These are phyloP conservation scores for Aphis craccivora DNA, from an alignment of 1,140 invertebrate species.

Conservation along the genomic window DNA sequence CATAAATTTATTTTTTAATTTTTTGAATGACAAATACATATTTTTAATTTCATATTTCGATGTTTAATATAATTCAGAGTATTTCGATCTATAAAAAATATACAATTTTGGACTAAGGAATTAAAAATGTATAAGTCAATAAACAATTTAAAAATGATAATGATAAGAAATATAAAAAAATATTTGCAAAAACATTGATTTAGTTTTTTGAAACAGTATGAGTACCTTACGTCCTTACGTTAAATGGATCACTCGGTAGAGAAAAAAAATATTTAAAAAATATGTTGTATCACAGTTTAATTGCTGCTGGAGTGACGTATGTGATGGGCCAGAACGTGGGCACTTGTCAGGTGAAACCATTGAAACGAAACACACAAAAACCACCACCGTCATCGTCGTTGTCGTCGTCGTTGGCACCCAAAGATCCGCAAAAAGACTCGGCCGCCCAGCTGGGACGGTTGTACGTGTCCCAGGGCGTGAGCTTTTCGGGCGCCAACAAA, in stretches of 20 bases:
- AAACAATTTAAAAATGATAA: neutral
- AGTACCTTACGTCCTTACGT: neutral
- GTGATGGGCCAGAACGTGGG: conserved; percentile 72
- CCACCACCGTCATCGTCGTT: conserved; percentile 57
- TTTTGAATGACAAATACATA: too few species aligned
- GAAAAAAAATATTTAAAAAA: neutral
- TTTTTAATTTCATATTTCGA: too few species aligned
- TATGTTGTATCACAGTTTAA: conserved; percentile 64
- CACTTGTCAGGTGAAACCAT: conserved; percentile 62
- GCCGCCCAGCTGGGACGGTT: conserved; percentile 1
- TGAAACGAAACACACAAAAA: conserved; percentile 58
- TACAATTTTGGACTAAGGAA: neutral
- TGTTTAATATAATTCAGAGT: too few species aligned
- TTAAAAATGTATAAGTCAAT: neutral
- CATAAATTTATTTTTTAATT: too few species aligned
- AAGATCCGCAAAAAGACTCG: conserved; percentile 39
- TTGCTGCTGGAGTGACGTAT: conserved; percentile 71
- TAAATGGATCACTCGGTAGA: neutral
- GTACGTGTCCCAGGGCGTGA: conserved; percentile 36
- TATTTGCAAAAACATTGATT: neutral
- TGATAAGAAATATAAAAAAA: neutral
- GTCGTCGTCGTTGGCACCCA: neutral
- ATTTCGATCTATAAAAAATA: neutral
- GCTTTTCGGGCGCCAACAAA: conserved; percentile 66
- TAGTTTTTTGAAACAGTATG: neutral